phyloP scores from a whole-genome alignment of 1,140 invertebrate species.

The Yoshiicerus persimilis region DNA sequence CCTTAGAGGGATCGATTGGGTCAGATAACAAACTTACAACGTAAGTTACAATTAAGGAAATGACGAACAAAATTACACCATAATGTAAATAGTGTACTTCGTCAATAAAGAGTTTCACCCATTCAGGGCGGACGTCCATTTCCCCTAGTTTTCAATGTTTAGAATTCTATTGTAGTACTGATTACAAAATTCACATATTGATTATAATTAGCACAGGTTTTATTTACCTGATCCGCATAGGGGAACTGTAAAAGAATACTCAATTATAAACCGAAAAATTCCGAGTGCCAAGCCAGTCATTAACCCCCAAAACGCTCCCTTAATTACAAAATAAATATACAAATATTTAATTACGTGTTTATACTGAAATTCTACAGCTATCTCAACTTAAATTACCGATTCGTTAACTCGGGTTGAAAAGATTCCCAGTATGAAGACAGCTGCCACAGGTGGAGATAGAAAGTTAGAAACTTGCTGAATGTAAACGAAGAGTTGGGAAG shows the following conservation, averaged over 20 bases:
- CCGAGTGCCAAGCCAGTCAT: neutral
- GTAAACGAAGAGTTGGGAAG: conserved; percentile 60
- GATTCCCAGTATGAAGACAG: conserved; percentile 59
- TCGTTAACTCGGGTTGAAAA: conserved; percentile 60
- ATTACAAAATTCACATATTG: too few relatives aligned
- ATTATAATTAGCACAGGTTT: too few relatives aligned
- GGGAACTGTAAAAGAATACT: neutral
- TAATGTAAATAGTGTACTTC: neutral
- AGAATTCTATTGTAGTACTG: neutral
- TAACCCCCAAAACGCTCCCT: neutral
- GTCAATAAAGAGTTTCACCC: neutral
- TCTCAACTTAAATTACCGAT: conserved; percentile 53
- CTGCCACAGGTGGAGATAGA: conserved; percentile 61
- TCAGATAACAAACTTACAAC: neutral
- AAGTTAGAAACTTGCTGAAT: conserved; percentile 61
- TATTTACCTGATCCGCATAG: neutral
- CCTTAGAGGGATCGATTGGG: neutral
- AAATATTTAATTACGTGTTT: neutral
- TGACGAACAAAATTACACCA: neutral
- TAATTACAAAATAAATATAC: neutral
- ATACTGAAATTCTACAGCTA: too few relatives aligned
- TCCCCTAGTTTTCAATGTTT: neutral
- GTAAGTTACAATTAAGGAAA: neutral
- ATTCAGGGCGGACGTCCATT: neutral
- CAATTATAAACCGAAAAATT: neutral